A percentile compares a stretch with the other conserved stretches of the same genome.
phyloP scores from a whole-genome alignment of 2,888 invertebrate species.

The Meganola albula region DNA sequence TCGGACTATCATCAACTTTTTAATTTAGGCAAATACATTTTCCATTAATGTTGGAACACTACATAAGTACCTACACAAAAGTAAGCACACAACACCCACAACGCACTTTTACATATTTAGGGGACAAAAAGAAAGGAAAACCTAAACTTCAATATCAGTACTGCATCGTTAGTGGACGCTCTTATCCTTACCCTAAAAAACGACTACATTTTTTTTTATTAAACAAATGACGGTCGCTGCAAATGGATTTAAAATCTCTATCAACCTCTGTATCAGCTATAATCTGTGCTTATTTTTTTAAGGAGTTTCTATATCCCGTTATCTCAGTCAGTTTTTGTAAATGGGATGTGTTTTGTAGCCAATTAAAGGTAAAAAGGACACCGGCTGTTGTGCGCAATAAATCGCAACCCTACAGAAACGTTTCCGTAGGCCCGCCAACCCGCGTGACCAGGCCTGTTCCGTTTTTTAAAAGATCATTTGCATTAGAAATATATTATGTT shows the following conservation, averaged over 20 bases:
- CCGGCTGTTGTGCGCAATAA: conserved; percentile 67
- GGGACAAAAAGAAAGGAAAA: too few species aligned
- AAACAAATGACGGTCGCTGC: too few species aligned
- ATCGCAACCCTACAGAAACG: conserved; percentile 67
- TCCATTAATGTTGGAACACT: too few species aligned
- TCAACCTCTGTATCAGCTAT: not conserved
- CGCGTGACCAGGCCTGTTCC: conserved; percentile 28
- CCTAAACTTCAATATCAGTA: too few species aligned
- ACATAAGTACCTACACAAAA: too few species aligned
- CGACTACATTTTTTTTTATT: too few species aligned
- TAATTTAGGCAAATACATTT: not conserved
- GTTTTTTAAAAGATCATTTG: conserved; percentile 31
- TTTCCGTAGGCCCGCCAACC: too few species aligned
- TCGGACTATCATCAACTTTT: conserved; percentile 39
- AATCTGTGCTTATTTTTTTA: conserved; percentile 18
- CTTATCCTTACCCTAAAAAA: too few species aligned
- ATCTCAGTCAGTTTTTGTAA: conserved; percentile 55
- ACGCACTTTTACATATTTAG: too few species aligned
- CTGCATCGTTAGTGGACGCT: too few species aligned
- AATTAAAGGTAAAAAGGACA: conserved; percentile 68
- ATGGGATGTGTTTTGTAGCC: conserved; percentile 72
- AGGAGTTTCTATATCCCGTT: conserved; percentile 37
- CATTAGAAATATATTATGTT: conserved; percentile 24
- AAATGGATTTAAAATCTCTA: too few species aligned
- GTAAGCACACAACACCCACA: too few species aligned